These are phyloP conservation scores for Boulengerochromis microlepis DNA, from an alignment of 2,113 vertebrate species.

Conservation along the genomic window DNA sequence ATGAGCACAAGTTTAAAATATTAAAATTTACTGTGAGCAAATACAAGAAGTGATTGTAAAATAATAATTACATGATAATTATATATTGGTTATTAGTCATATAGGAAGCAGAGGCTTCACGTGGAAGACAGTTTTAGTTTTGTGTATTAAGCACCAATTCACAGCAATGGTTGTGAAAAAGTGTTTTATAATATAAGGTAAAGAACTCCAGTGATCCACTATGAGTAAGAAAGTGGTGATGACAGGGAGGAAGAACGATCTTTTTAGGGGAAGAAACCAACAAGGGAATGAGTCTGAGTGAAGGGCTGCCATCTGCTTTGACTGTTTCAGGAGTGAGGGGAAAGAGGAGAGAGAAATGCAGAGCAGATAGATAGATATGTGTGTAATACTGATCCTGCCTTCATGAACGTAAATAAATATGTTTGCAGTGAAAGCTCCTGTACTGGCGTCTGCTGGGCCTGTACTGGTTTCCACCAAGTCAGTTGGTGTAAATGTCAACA, in stretches of 20 bases:
- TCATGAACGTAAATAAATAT: neutral
- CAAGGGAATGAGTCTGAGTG: neutral
- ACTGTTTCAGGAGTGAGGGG: accelerated
- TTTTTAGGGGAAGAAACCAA: neutral
- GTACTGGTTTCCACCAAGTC: conserved; percentile 20
- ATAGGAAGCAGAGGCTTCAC: accelerated
- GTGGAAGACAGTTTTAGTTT: neutral
- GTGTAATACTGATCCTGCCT: neutral
- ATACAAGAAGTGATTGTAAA: neutral
- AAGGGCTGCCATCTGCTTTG: neutral
- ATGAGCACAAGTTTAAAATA: accelerated
- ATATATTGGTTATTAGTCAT: neutral
- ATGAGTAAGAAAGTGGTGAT: neutral
- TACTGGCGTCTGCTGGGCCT: neutral
- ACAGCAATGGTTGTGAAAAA: neutral
- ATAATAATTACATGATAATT: neutral
- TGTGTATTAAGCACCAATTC: neutral
- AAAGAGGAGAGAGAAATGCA: neutral
- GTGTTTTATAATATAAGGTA: neutral
- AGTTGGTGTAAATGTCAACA: neutral
- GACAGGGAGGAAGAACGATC: neutral
- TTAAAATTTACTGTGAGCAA: neutral
- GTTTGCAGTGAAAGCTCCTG: conserved; percentile 6
- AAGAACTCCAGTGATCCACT: neutral
- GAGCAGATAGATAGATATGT: neutral